phyloP scores from a whole-genome alignment of 2,797 vertebrate species.

The Hemitrygon akajei region DNA sequence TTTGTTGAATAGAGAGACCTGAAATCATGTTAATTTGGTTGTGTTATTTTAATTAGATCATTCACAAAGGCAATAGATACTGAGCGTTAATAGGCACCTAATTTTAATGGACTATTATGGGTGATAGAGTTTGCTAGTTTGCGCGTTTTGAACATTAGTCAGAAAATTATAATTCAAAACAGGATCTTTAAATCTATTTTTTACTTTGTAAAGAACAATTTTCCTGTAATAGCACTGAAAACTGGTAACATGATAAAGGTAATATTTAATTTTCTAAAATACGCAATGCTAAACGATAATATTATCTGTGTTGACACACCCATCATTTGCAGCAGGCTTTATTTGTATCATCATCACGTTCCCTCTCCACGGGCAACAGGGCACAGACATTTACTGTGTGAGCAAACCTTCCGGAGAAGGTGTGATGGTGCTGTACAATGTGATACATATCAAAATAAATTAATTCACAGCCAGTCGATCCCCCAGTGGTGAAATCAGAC shows the following conservation, averaged over 20 bases:
- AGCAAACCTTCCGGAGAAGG: neutral
- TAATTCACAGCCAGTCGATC: neutral
- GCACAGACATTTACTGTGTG: neutral
- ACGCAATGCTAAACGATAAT: neutral
- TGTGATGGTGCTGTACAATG: neutral
- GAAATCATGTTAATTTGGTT: neutral
- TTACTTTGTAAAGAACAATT: too few species aligned
- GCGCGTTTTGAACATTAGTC: too few species aligned
- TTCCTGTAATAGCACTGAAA: neutral
- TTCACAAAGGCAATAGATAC: neutral
- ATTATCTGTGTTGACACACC: neutral
- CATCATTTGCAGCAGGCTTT: neutral
- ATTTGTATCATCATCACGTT: neutral
- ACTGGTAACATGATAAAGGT: neutral
- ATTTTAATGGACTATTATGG: neutral
- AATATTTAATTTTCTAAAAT: neutral
- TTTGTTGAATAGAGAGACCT: neutral
- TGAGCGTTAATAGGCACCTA: neutral
- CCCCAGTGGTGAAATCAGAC: neutral
- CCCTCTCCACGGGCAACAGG: neutral
- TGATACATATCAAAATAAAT: neutral
- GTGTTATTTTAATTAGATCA: neutral
- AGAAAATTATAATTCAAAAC: too few species aligned
- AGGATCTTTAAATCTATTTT: too few species aligned
- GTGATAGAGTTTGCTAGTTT: neutral